Evolutionary conservation across 2,113 vertebrate genomes (phyloP).

Genomic region (Cyanoderma ruficeps): DNA sequence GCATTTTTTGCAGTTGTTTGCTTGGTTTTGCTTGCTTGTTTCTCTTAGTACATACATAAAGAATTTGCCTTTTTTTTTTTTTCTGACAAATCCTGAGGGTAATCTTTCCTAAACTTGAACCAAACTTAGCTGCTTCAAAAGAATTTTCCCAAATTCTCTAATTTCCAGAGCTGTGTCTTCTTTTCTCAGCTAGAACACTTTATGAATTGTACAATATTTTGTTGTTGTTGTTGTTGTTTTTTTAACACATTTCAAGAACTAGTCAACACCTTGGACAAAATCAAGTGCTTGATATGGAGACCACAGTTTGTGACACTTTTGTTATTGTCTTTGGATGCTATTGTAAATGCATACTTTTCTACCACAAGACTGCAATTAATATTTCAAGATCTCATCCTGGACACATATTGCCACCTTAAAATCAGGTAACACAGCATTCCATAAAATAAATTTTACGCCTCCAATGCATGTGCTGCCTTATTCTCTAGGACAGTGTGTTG

Average conservation of each 20-base stretch:
- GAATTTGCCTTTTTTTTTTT: neutral
- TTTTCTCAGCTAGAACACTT: neutral
- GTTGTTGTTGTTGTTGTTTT: rapidly evolving
- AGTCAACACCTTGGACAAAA: neutral
- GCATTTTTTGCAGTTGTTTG: neutral
- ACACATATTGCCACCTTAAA: neutral
- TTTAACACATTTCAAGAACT: neutral
- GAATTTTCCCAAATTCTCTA: neutral
- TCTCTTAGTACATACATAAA: neutral
- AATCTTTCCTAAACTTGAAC: neutral
- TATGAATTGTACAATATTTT: neutral
- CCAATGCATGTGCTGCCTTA: neutral
- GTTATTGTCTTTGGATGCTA: neutral
- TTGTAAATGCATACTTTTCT: neutral
- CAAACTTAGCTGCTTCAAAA: neutral
- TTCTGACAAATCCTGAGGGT: neutral
- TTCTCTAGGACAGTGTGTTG: neutral
- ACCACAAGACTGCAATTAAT: neutral
- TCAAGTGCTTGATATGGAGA: neutral
- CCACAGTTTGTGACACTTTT: neutral
- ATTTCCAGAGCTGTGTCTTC: neutral
- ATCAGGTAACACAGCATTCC: neutral
- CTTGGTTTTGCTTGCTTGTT: neutral
- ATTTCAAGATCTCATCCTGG: neutral
- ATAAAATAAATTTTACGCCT: neutral